Evolutionary conservation across 2,797 vertebrate genomes (phyloP), one percentile per base, ranked within the genome.

Genomic region (Oreochromis grahami): DNA sequence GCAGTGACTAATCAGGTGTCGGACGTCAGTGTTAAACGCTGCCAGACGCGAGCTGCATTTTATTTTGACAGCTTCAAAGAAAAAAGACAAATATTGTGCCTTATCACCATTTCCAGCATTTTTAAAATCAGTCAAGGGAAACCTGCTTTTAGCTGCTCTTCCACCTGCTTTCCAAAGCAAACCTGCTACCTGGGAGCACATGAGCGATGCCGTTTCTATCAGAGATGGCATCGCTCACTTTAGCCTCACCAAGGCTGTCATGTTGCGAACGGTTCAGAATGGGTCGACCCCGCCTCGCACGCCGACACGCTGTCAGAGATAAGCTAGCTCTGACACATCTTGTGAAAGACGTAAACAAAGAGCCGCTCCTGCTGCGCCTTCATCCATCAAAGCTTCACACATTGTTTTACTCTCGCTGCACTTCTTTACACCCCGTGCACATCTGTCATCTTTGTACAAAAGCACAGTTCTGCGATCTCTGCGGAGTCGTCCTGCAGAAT

Each of bases 341-440:
- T 56, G 83, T 68, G 78, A 89, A 36, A 84, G 84, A 91, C 50
- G 56, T 65, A 89, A 91, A 94, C 86, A 88, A 89, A 89, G 76
- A 84, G 65, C 43, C 29, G 11, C 76, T 26, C 76, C 29, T 53
- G 84, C 76, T 15, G 58, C n/a, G 8, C 48, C 77, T 58, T 87
- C 82, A 93, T 90, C 86, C 88, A 86, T 94, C 88, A 93, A 86
- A 24, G 78, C 84, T 86, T 88, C 82, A 79, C 76, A 65, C 58
- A 26, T 88, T 81, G 82, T 89, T 88, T 83, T 56, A 78, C 32
- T 84, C 52, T 74, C 21, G 45, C 82, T 76, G 78, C 21, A 38
- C 53, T 77, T 77, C 41, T 83, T 83, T 87, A 74, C 65, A 86
- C 86, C 79, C 85, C 41, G 34, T 56, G 55, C 65, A 56, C 87